Evolutionary conservation across 1,140 invertebrate species (phyloP).

Genomic region (Drosophila nigromelanica): DNA sequence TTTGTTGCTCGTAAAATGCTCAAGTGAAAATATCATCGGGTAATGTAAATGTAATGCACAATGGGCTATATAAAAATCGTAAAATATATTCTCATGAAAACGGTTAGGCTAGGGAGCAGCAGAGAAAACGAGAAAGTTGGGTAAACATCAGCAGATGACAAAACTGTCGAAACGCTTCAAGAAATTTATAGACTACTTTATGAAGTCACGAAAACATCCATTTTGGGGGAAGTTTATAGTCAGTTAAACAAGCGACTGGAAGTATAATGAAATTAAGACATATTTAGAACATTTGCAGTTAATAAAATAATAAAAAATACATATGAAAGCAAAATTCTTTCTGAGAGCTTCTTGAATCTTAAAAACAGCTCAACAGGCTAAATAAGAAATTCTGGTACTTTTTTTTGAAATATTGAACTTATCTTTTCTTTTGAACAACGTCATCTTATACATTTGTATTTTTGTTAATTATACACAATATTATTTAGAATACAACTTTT

Average conservation of each 20-base stretch:
- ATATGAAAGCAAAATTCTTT: too few species aligned
- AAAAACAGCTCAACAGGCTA: too few species aligned
- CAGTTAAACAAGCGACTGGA: slow-evolving; percentile 18
- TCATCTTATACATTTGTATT: too few species aligned
- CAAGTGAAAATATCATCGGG: slow-evolving; percentile 67
- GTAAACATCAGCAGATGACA: slow-evolving; percentile 61
- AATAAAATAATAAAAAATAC: too few species aligned
- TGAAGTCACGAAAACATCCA: slow-evolving; percentile 38
- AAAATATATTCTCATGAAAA: slow-evolving; percentile 57
- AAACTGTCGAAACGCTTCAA: not conserved
- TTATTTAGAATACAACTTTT: too few species aligned
- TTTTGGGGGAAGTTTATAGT: slow-evolving; percentile 28
- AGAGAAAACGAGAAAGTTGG: slow-evolving; percentile 52
- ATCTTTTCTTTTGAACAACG: too few species aligned
- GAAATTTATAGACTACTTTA: slow-evolving; percentile 54
- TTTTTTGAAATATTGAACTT: too few species aligned
- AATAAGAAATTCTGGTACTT: too few species aligned
- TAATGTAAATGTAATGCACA: slow-evolving; percentile 62
- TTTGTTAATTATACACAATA: too few species aligned
- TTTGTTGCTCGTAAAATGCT: slow-evolving; percentile 78
- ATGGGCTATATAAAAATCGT: slow-evolving; percentile 77
- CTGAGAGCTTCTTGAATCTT: too few species aligned
- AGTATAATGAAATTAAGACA: not conserved
- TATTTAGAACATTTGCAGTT: too few species aligned
- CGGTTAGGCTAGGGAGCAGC: not conserved